These are phyloP conservation scores for Spilogale gracilis DNA, from an alignment of 2,113 vertebrate genomes.

Conservation along the genomic window DNA sequence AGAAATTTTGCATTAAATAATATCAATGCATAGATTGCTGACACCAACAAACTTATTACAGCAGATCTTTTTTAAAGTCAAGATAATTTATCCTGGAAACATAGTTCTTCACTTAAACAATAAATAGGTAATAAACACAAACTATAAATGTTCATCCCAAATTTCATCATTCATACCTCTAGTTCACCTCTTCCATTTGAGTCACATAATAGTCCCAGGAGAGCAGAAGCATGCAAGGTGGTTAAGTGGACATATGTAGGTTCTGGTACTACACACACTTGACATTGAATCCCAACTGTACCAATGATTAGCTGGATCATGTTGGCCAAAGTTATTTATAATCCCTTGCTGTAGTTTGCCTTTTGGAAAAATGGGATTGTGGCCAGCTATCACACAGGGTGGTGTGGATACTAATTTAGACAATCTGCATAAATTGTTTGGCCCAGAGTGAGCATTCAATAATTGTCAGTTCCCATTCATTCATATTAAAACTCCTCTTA, in stretches of 20 bases:
- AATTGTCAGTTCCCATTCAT: background rate
- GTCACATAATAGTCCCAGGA: background rate
- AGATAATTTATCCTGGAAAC: conserved; percentile 6
- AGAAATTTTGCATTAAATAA: background rate
- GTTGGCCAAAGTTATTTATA: background rate
- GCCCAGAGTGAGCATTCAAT: background rate
- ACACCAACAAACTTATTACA: background rate
- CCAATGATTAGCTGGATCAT: background rate
- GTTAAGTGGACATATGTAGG: background rate
- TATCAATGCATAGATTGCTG: background rate
- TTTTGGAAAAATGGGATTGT: background rate
- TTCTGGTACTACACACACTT: background rate
- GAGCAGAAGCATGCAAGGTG: background rate
- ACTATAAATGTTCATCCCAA: background rate
- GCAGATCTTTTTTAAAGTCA: background rate
- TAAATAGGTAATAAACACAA: background rate
- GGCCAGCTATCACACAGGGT: background rate
- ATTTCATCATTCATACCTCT: background rate
- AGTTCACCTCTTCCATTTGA: background rate
- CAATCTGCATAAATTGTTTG: background rate
- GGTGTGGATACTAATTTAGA: background rate
- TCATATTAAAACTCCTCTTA: conserved; percentile 31
- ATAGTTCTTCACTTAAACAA: background rate
- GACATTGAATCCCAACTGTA: background rate
- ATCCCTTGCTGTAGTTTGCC: background rate